These are phyloP conservation scores for Lomographa bimaculata DNA, from an alignment of 2,888 invertebrate genomes.

Conservation along the genomic window DNA sequence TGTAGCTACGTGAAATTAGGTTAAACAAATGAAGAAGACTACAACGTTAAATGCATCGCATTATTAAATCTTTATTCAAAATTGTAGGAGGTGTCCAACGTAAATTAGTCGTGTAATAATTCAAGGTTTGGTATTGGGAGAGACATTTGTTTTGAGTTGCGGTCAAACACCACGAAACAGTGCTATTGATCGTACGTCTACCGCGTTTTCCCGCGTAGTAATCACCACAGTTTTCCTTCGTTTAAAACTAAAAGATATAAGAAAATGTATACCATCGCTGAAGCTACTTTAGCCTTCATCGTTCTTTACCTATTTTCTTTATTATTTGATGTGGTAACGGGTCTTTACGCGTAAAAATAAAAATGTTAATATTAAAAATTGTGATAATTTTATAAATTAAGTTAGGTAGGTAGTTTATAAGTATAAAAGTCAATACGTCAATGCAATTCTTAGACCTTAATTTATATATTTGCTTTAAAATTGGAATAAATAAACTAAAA, in stretches of 20 bases:
- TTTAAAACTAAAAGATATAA: slow-evolving; percentile 41
- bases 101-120: slow-evolving; percentile 40
- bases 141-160: slow-evolving; percentile 51
- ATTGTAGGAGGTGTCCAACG: slow-evolving; percentile 20
- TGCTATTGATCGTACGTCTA: slow-evolving; percentile 59
- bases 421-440: slow-evolving; percentile 60
- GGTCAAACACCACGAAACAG: slow-evolving; percentile 61
- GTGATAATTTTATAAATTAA: slow-evolving; percentile 63
- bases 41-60: neutral
- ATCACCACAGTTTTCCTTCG: slow-evolving; percentile 36
- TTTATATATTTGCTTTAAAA: too few species aligned
- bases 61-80: neutral
- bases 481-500: too few species aligned
- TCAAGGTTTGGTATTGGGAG: slow-evolving; percentile 61
- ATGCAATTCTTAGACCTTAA: slow-evolving; percentile 60
- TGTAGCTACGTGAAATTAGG: slow-evolving; percentile 15
- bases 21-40: slow-evolving; percentile 2
- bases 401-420: slow-evolving; percentile 51
- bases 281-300: slow-evolving; percentile 73
- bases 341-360: slow-evolving; percentile 61
- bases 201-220: slow-evolving; percentile 35
- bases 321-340: slow-evolving; percentile 74
- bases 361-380: slow-evolving; percentile 47
- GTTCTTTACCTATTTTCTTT: slow-evolving; percentile 76
- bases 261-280: slow-evolving; percentile 78